These are phyloP conservation scores for Nebria salina DNA, from an alignment of 2,888 invertebrate genomes.

Conservation along the genomic window DNA sequence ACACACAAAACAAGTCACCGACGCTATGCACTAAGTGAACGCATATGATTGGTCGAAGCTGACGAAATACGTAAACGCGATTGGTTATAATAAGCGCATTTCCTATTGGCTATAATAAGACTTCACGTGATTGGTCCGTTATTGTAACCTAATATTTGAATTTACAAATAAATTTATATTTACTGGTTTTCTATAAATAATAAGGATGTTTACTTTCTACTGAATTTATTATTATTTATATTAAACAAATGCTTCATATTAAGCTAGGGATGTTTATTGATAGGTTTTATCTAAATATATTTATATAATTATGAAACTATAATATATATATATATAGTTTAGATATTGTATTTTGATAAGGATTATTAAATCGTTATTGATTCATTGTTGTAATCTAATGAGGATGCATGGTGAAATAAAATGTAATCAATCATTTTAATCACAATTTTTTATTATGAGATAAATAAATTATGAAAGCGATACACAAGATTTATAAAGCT, in stretches of 20 bases:
- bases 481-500: constrained; percentile 51
- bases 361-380: too few relatives aligned
- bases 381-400: neutral
- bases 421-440: constrained; percentile 30
- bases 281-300: neutral
- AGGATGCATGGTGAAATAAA: neutral
- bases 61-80: constrained; percentile 22
- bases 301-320: neutral
- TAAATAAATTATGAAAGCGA: constrained; percentile 54
- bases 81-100: constrained; percentile 43
- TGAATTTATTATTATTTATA: neutral
- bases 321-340: too few relatives aligned
- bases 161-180: neutral
- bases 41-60: constrained; percentile 28
- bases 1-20: constrained; percentile 33
- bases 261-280: neutral
- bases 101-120: constrained; percentile 53
- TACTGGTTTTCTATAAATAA: neutral
- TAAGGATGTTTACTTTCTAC: neutral
- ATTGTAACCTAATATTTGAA: neutral
- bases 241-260: neutral
- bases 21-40: constrained; percentile 23
- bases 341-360: too few relatives aligned
- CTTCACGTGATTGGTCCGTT: constrained; percentile 49
- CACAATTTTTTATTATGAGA: constrained; percentile 50